Evolutionary conservation across 2,888 invertebrate genomes (phyloP).

Genomic region (Eristalinus aeneus): DNA sequence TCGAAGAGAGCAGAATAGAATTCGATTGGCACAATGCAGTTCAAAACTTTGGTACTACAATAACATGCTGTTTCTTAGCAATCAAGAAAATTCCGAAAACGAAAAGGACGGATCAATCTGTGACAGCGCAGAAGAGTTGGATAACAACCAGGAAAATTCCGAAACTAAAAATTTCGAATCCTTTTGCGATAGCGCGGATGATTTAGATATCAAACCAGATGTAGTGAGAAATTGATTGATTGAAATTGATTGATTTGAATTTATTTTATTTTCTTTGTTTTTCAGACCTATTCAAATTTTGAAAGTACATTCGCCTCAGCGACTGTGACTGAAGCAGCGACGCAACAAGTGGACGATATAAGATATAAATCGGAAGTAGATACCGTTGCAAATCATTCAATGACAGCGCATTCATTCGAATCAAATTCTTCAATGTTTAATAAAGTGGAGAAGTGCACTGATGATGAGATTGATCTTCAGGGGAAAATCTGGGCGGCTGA

Average conservation of each 20-base stretch:
- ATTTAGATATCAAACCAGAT: not conserved
- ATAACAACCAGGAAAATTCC: not conserved
- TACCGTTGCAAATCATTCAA: not conserved
- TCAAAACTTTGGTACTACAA: slow-evolving; percentile 43
- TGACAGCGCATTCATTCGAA: not conserved
- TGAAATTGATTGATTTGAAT: too few relatives aligned
- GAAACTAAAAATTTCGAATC: not conserved
- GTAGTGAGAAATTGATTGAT: not conserved
- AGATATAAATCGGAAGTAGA: slow-evolving; percentile 4
- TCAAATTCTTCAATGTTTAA: not conserved
- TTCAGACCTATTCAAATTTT: not conserved
- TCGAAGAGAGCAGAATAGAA: slow-evolving; percentile 44
- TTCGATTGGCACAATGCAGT: not conserved
- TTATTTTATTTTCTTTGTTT: not conserved
- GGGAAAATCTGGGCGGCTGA: slow-evolving; percentile 60
- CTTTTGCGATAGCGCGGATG: too few relatives aligned
- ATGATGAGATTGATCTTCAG: slow-evolving; percentile 57
- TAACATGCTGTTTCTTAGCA: slow-evolving; percentile 33
- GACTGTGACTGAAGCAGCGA: not conserved
- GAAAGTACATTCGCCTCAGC: not conserved
- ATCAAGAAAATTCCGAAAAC: slow-evolving; percentile 17
- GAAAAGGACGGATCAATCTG: not conserved
- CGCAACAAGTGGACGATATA: not conserved
- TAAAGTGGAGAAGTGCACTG: not conserved
- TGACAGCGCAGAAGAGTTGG: not conserved